Evolutionary conservation across 1,140 invertebrate species (phyloP), one percentile per base, ranked within the genome.

Genomic region (Drosophila albomicans): DNA sequence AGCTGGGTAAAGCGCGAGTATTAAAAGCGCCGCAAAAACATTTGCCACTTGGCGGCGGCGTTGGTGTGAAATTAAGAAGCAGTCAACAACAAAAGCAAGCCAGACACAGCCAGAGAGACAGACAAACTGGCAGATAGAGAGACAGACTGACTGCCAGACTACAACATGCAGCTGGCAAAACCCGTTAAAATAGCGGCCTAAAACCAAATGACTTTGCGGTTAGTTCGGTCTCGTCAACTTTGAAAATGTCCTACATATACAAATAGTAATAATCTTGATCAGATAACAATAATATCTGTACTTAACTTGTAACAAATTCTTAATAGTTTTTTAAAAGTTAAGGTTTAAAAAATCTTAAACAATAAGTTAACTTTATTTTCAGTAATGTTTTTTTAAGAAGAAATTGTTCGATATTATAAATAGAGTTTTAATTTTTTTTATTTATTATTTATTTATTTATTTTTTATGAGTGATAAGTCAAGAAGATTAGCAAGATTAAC

Each of bases 151-250:
- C 20, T 25, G 3, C 20, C 35, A 10, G 8, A 38, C 54, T 4
- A 25, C 20, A 49, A 35, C 61, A 62, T 54, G 65, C 82, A 87
- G 82, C 82, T 87, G 82, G 54, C 63, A 56, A 72, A 86, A 82
- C 82, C 82, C 79, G 82, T 87, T 86, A 74, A 86, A 79, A 79
- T 57, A 63, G 76, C 76, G 51, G 67, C 76, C 25, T 46, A 59
- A 68, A 85, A 78, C 66, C 64, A 45, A 48, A 30, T 58, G 52
- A 61, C 52, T 52, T 57, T 79, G 62, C 13, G 56, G 51, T 51
- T 65, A 15, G 43, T 61, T 67, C 59, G 15, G 79, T 52, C 52
- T 59, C 11, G 43, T 61, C 20, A 76, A 79, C 75, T 49, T 10
- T 11, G 4, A 3, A 20, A 64, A 20, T 32, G 10, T 70, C 61